Evolutionary conservation across 2,797 vertebrate species (phyloP).

Genomic region (Leucoraja ocellata): DNA sequence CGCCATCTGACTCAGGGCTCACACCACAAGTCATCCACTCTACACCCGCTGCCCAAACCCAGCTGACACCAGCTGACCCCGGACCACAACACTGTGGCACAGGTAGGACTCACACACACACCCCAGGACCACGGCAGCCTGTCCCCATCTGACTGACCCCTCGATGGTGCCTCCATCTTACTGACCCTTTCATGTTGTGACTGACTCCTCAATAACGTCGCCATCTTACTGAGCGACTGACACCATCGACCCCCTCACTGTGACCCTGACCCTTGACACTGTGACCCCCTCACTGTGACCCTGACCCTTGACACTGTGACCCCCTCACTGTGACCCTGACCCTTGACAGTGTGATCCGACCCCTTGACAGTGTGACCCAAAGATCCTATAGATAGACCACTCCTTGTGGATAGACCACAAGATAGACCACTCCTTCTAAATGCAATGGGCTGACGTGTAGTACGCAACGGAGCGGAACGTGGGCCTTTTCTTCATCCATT

Average conservation of each 20-base stretch:
- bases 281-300: not conserved
- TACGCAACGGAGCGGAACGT: no score
- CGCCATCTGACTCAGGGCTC: not conserved
- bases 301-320: not conserved
- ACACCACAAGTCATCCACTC: not conserved
- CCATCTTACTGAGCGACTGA: not conserved
- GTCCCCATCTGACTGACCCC: not conserved
- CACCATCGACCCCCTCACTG: not conserved
- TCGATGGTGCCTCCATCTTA: not conserved
- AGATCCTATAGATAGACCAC: no score
- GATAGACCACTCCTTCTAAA: no score
- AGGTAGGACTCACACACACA: no score
- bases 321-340: not conserved
- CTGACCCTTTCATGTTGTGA: not conserved
- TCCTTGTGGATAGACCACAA: no score
- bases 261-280: no score
- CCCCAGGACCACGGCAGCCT: no score
- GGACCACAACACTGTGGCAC: no score
- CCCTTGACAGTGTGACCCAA: not conserved
- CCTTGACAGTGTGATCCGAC: not conserved
- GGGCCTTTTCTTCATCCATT: no score
- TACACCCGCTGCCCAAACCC: not conserved
- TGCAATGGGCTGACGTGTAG: no score
- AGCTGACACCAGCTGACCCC: no score
- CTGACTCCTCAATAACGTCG: not conserved